Evolutionary conservation across 1,140 invertebrate genomes (phyloP), one percentile per base, ranked within the genome.

Genomic region (Lutraria rhynchaena): DNA sequence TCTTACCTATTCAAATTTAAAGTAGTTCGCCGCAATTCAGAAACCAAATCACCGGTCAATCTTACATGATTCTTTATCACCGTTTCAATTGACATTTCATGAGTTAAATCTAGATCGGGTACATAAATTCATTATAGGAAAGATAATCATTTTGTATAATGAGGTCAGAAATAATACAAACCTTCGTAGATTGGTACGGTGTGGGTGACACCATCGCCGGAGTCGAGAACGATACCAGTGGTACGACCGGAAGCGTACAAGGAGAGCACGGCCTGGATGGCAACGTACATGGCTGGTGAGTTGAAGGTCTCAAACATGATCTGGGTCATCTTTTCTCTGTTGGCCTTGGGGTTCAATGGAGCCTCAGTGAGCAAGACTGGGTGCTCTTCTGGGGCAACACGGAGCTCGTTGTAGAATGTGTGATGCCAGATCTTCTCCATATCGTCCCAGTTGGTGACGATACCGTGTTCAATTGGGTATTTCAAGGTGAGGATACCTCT

Each of bases 361-460:
- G 95, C 89, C 80, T 91, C 90, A 37, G 89, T 90, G 44, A 91
- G 76, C 24, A 90, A 84, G 51, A 91, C 87, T 0, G 90, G 90
- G 60, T 92, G 90, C 58, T 92, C 91, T 61, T 91, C 90, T 24
- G 91, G 90, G 29, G 90, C 90, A 15, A 92, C 87, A 60, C 90
- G 95, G 83, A 99, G 94, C 93, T 98, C 97, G 92, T 98, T 98
- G 92, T 93, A 94, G 91, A 94, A 94, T 74, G 93, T 94, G 89
- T 94, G 93, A 88, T 94, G 97, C 97, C 97, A 98, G 92, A 98
- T 98, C 93, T 98, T 98, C 92, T 98, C 97, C 97, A 99, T 99
- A 87, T 94, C 93, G 81, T 94, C 93, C 93, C 93, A 94, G 90
- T 94, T 94, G 86, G 93, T 94, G 84, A 94, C 93, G 88, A 94